Percentiles rank a stretch among this genome's conserved stretches.
These are phyloP conservation scores for Otolemur crassicaudatus DNA, from an alignment of 2,797 vertebrate species.

Conservation along the genomic window DNA sequence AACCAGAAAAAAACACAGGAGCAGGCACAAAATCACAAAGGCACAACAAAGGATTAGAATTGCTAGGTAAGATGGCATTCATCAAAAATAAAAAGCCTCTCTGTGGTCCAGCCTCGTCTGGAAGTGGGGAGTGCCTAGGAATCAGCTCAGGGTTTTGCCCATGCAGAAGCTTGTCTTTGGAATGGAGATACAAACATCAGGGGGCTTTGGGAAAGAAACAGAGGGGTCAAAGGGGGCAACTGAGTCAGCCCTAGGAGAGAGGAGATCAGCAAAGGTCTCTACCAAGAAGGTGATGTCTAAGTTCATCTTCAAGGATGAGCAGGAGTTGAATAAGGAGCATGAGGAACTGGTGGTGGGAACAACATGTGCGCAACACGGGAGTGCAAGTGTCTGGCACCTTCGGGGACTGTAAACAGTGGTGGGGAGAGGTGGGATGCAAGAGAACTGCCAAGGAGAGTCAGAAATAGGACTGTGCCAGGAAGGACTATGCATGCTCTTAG, in stretches of 20 bases:
- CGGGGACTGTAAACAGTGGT: background rate
- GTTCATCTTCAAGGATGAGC: background rate
- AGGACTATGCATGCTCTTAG: background rate
- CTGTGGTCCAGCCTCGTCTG: no score
- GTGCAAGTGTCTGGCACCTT: background rate
- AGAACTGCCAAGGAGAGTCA: background rate
- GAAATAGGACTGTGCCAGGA: background rate
- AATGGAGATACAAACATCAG: background rate
- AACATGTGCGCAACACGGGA: background rate
- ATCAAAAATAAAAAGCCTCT: background rate
- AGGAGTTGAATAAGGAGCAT: background rate
- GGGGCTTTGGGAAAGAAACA: background rate
- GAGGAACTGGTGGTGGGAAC: background rate
- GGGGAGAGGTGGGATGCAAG: background rate
- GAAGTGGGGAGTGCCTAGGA: background rate
- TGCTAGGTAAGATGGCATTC: background rate
- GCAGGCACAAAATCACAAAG: background rate
- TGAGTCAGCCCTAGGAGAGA: background rate
- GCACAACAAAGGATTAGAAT: background rate
- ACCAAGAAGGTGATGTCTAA: background rate
- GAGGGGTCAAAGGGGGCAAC: background rate
- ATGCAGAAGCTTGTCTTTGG: background rate
- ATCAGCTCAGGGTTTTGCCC: background rate
- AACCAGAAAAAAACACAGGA: background rate
- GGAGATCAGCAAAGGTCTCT: background rate